Conservation (phyloP, 2,888 invertebrate species). For the Aproaerema taeniolella region DNA sequence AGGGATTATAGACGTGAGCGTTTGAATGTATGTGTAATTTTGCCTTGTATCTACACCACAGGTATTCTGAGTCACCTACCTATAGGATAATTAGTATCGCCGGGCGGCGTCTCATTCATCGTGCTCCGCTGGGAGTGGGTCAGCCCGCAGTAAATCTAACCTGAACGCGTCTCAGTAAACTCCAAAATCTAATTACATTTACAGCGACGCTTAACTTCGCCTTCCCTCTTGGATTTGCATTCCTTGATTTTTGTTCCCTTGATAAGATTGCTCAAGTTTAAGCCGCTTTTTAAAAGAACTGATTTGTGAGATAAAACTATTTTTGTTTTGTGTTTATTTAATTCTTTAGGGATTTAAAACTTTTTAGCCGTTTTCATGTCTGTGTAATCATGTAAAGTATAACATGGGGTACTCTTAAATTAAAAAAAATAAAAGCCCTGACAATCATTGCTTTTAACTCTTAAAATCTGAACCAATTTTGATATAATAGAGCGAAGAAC, state of each 20-base stretch:
- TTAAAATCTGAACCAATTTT: too few species aligned
- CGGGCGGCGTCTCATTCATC: conserved; percentile 73
- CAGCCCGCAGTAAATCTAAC: conserved; percentile 74
- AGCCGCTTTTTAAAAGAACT: conserved; percentile 11
- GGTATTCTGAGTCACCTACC: too few species aligned
- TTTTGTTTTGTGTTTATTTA: too few species aligned
- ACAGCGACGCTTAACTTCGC: conserved; percentile 67
- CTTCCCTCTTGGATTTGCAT: conserved; percentile 65
- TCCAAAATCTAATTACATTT: conserved; percentile 77
- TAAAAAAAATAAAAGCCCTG: too few species aligned
- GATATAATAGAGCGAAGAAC: too few species aligned
- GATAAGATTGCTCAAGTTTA: conserved; percentile 43
- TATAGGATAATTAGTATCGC: conserved; percentile 75
- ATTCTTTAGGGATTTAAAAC: conserved; percentile 29
- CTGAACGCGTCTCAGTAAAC: conserved; percentile 75
- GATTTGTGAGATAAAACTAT: too few species aligned
- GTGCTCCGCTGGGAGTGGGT: conserved; percentile 66
- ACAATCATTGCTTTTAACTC: too few species aligned
- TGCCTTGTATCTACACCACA: too few species aligned
- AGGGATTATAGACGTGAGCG: too few species aligned
- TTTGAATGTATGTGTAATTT: too few species aligned
- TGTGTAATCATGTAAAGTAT: too few species aligned
- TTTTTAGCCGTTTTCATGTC: conserved; percentile 21
- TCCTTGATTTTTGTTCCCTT: conserved; percentile 58
- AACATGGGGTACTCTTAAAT: too few species aligned